Percentiles rank a stretch among this genome's conserved stretches.
These are phyloP conservation scores for Drosophila mettleri DNA, from an alignment of 2,888 invertebrate genomes.

Conservation along the genomic window DNA sequence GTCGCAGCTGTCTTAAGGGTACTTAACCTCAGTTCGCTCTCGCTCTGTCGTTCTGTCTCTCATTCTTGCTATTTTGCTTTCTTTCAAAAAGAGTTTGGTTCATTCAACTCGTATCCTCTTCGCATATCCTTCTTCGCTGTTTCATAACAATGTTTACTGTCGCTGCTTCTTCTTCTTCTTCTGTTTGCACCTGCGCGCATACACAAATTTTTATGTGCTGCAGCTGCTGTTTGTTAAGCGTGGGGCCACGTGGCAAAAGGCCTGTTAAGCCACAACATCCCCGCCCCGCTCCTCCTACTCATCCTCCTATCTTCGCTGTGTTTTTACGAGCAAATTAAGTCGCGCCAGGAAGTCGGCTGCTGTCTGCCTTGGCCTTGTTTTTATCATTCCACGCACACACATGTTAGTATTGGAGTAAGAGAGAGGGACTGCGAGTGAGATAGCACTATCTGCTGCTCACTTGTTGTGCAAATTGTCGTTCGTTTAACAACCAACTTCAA, in stretches of 20 bases:
- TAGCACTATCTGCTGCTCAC: constrained; percentile 41
- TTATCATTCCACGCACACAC: constrained; percentile 47
- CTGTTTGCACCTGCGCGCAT: constrained; percentile 50
- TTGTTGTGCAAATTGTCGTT: constrained; percentile 50
- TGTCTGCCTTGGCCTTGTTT: constrained; percentile 44
- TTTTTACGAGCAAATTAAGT: constrained; percentile 66
- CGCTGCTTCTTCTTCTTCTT: constrained; percentile 15
- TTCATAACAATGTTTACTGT: constrained; percentile 40
- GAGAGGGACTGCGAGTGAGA: constrained; percentile 18
- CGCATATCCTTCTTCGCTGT: constrained; percentile 25
- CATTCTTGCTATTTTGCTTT: constrained; percentile 1
- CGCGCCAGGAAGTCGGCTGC: constrained; percentile 71
- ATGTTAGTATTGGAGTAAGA: neutral
- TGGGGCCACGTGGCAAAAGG: constrained; percentile 68
- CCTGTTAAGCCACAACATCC: constrained; percentile 23
- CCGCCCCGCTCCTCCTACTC: neutral
- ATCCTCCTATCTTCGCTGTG: neutral
- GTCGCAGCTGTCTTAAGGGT: constrained; percentile 71
- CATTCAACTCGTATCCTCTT: constrained; percentile 68
- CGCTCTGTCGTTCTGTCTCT: constrained; percentile 6
- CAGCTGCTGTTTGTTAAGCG: constrained; percentile 45
- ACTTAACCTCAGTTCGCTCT: constrained; percentile 49
- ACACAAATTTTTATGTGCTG: constrained; percentile 35
- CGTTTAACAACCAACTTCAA: constrained; percentile 46
- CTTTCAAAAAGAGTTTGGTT: constrained; percentile 55